These are phyloP conservation scores for Gymnobelideus leadbeateri DNA, from an alignment of 2,113 vertebrate genomes.

Conservation along the genomic window DNA sequence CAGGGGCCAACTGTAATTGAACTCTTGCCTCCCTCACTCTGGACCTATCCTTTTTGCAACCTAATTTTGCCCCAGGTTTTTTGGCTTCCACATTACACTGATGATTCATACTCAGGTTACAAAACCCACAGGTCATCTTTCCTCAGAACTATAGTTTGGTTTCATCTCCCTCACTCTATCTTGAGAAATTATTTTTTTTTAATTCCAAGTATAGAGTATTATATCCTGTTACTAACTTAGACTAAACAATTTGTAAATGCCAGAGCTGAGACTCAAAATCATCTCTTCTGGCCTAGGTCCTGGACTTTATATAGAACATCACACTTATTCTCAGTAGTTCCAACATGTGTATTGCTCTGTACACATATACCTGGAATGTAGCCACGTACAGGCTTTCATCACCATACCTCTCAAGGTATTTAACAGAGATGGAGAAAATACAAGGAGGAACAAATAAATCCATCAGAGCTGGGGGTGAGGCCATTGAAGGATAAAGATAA, in stretches of 20 bases:
- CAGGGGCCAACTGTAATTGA: neutral
- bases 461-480: neutral
- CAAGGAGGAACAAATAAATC: neutral
- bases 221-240: neutral
- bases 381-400: neutral
- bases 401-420: neutral
- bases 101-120: neutral
- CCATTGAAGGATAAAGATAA: neutral
- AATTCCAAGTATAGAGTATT: neutral
- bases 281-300: neutral
- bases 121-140: neutral
- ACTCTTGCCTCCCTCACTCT: neutral
- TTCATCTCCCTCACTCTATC: neutral
- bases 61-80: neutral
- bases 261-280: neutral
- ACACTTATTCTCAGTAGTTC: neutral
- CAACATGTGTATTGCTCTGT: neutral
- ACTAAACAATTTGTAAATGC: neutral
- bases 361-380: neutral
- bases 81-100: neutral
- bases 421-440: neutral
- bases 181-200: neutral
- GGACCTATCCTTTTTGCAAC: neutral
- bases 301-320: neutral
- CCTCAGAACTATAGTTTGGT: neutral